These are phyloP conservation scores for Percina caprodes DNA, from an alignment of 2,113 vertebrate genomes.

Conservation along the genomic window DNA sequence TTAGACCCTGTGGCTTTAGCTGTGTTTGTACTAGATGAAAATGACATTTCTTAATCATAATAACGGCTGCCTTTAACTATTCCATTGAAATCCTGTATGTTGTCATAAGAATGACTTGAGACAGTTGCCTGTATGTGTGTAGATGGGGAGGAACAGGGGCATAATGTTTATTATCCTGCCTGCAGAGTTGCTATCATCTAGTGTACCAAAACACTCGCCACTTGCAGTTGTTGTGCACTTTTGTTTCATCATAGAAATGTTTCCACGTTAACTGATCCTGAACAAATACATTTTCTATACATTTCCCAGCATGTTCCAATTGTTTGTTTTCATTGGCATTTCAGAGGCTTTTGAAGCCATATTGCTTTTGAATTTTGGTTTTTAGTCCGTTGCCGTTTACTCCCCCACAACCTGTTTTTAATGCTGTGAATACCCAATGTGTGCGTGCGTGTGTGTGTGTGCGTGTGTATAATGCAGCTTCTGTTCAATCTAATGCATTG, in stretches of 20 bases:
- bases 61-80: constrained; percentile 14
- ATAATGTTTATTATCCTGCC: constrained; percentile 7
- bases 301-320: constrained; percentile 21
- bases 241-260: constrained; percentile 8
- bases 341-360: constrained; percentile 39
- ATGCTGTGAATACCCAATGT: constrained; percentile 84
- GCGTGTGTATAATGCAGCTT: constrained; percentile 61
- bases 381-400: constrained; percentile 60
- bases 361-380: constrained; percentile 49
- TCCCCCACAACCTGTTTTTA: constrained; percentile 69
- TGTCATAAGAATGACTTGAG: constrained; percentile 36
- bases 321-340: constrained; percentile 25
- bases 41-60: constrained; percentile 17
- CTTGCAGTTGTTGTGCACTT: constrained; percentile 35
- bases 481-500: constrained; percentile 55
- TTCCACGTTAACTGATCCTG: constrained; percentile 21
- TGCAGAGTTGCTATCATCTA: constrained; percentile 15
- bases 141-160: constrained; percentile 12
- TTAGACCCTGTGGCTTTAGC: constrained; percentile 49
- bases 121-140: constrained; percentile 20
- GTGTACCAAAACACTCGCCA: constrained; percentile 45
- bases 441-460: constrained; percentile 67
- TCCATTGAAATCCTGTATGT: constrained; percentile 43
- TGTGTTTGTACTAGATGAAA: constrained; percentile 43
- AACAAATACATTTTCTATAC: constrained; percentile 37